Evolutionary conservation across 2,113 vertebrate species (phyloP), one percentile per base, ranked within the genome.

Genomic region (Lethenteron camtschaticum): DNA sequence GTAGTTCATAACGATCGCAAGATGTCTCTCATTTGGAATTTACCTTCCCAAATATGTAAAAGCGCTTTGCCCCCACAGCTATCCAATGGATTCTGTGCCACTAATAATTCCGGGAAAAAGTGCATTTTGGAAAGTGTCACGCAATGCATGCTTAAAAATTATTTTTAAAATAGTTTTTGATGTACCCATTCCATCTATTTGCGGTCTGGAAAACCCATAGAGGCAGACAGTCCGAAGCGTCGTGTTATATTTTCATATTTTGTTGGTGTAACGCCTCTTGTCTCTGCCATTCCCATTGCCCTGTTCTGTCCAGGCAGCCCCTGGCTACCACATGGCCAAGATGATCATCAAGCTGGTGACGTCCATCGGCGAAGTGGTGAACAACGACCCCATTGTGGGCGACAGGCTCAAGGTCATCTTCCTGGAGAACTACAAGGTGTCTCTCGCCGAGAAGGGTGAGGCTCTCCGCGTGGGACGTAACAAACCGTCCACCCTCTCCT

Each of bases 271-370:
- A 7, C 41, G 7, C 41, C 16, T 6, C 14, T 10, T 69, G 41
- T 69, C 41, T 69, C 41, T 69, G 4, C 4, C 57, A 41, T 41
- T 41, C 6, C 41, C 41, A 41, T 41, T 41, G 5, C 41, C 41
- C 41, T 41, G 41, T 71, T 20, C 68, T 73, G 72, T 76, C 68
- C 77, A 89, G 88, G 88, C 87, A 0, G 87, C 87, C 12, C 86
- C 87, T 3, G 88, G 87, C 12, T 89, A 91, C 74, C 86, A 90
- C 77, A 86, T 89, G 87, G 88, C 88, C 55, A 91, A 89, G 78
- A 82, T 84, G 82, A 90, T 89, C 75, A 89, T 91, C 75, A 89
- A 86, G 73, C 78, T 91, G 74, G 83, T 91, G 78, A 90, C 85
- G 0, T 82, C 86, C 2, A 74, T 89, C 1, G 83, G 81, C 1